A percentile compares a stretch with the other conserved stretches of the same genome.
Conservation (phyloP, 1,140 invertebrate species). For the Meteorus sp. region DNA sequence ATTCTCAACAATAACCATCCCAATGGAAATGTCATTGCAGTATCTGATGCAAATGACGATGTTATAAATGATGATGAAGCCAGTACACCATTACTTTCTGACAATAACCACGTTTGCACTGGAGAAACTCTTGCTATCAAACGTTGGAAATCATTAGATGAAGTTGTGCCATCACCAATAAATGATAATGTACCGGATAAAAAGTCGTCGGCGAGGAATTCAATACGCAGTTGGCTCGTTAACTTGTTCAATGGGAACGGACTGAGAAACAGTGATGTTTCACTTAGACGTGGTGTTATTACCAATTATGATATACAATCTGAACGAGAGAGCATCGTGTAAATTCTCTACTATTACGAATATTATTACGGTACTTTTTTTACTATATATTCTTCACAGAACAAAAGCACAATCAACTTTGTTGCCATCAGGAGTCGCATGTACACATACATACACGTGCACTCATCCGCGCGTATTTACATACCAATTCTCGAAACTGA, state of each 20-base stretch:
- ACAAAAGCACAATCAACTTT: no score
- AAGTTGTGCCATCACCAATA: constrained; percentile 60
- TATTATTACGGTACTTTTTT: constrained; percentile 1
- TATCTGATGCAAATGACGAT: constrained; percentile 40
- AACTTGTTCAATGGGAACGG: constrained; percentile 70
- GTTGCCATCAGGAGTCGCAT: no score
- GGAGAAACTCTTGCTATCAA: constrained; percentile 64
- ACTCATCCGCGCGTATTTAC: no score
- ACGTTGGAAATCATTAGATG: constrained; percentile 78
- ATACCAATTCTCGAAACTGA: no score
- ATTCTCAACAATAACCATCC: constrained; percentile 62
- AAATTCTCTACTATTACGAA: constrained; percentile 12
- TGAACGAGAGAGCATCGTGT: constrained; percentile 61
- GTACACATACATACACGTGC: no score
- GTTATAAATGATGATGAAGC: constrained; percentile 46
- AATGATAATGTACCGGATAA: constrained; percentile 55
- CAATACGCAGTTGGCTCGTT: constrained; percentile 69
- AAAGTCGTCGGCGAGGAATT: constrained; percentile 59
- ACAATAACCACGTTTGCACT: constrained; percentile 53
- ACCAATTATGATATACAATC: constrained; percentile 56
- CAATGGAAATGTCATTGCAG: constrained; percentile 59
- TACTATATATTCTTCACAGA: neutral
- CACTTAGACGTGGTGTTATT: constrained; percentile 63
- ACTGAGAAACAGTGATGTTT: constrained; percentile 65
- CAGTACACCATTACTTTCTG: constrained; percentile 62